These are phyloP conservation scores for Agrilus cyanescens DNA, from an alignment of 2,888 invertebrate genomes.

Conservation along the genomic window DNA sequence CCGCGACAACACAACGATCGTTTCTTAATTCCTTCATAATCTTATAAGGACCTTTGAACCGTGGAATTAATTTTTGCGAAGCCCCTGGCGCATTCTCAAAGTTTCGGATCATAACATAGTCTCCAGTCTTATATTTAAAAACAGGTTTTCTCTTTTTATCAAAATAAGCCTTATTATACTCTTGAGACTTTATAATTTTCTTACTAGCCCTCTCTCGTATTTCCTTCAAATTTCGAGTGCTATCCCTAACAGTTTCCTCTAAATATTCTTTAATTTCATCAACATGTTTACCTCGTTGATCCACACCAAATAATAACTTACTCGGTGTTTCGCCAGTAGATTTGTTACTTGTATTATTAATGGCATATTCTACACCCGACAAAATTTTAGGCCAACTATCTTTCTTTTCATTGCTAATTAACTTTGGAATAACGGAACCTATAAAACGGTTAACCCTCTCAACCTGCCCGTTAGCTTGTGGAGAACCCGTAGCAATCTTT, in stretches of 20 bases:
- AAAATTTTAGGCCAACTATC: slow-evolving; percentile 16
- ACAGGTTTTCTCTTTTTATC: slow-evolving; percentile 13
- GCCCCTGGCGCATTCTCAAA: slow-evolving; percentile 11
- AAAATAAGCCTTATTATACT: slow-evolving; percentile 6
- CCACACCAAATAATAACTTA: slow-evolving; percentile 19
- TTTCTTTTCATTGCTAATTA: slow-evolving; percentile 7
- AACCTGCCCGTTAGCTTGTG: slow-evolving; percentile 24
- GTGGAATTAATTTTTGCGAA: slow-evolving; percentile 16
- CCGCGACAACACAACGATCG: slow-evolving; percentile 16
- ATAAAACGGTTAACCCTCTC: slow-evolving; percentile 18
- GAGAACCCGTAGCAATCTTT: slow-evolving; percentile 19
- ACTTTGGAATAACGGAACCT: slow-evolving; percentile 19
- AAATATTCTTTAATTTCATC: slow-evolving; percentile 7
- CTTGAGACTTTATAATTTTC: slow-evolving; percentile 6
- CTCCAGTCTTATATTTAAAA: slow-evolving; percentile 10
- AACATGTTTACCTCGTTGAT: slow-evolving; percentile 16
- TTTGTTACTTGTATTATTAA: slow-evolving; percentile 20
- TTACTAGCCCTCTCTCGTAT: slow-evolving; percentile 2
- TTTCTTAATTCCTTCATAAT: slow-evolving; percentile 14
- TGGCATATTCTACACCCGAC: slow-evolving; percentile 10
- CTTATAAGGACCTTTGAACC: slow-evolving; percentile 16
- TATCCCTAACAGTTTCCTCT: slow-evolving; percentile 2
- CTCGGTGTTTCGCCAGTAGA: slow-evolving; percentile 20
- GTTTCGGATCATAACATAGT: slow-evolving; percentile 17
- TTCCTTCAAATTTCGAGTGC: slow-evolving; percentile 11